These are phyloP conservation scores for Zaprionus vittiger DNA, from an alignment of 1,140 invertebrate species.

Conservation along the genomic window DNA sequence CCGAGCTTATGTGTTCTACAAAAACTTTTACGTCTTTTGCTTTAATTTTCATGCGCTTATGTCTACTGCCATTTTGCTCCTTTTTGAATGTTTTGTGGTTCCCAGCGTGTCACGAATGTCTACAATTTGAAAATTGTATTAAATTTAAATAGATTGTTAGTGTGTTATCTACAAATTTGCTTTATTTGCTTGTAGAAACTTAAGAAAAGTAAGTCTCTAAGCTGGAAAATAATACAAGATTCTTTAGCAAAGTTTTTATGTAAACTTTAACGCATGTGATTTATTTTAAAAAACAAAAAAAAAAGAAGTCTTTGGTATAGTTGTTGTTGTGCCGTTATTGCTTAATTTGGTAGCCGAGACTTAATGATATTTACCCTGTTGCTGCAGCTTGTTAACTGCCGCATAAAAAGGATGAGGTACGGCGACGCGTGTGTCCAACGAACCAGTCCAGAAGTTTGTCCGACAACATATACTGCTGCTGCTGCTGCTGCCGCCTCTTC, in stretches of 20 bases:
- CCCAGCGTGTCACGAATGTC: neutral
- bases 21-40: slow-evolving; percentile 33
- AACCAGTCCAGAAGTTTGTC: slow-evolving; percentile 27
- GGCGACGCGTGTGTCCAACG: neutral
- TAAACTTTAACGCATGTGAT: neutral
- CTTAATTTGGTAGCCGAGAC: slow-evolving; percentile 31
- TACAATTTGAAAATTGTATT: neutral
- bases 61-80: neutral
- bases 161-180: neutral
- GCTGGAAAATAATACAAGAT: too few relatives aligned
- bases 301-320: neutral
- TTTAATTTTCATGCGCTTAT: slow-evolving; percentile 59
- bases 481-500: slow-evolving; percentile 31
- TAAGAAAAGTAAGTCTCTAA: too few relatives aligned
- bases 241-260: too few relatives aligned
- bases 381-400: slow-evolving; percentile 59
- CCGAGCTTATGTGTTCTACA: slow-evolving; percentile 8
- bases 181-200: too few relatives aligned
- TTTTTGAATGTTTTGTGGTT: neutral
- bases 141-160: neutral
- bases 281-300: neutral
- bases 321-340: slow-evolving; percentile 12
- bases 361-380: slow-evolving; percentile 57
- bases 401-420: slow-evolving; percentile 33
- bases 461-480: slow-evolving; percentile 15